phyloP scores from a whole-genome alignment of 2,113 vertebrate genomes.

The Eudyptes chrysolophus region DNA sequence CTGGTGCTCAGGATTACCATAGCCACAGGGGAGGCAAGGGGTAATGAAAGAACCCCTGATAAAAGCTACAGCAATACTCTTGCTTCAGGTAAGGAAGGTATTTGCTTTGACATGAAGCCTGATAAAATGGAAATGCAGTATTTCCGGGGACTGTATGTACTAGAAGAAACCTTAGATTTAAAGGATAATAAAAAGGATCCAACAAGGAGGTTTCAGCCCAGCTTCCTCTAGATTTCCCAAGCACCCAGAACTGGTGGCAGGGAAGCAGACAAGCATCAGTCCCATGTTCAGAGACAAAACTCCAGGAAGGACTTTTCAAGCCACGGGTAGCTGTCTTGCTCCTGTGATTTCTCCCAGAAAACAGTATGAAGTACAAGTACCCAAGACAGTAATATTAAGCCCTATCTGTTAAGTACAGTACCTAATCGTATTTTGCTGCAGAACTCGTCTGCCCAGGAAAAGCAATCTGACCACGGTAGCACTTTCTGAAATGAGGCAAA shows the following conservation, averaged over 20 bases:
- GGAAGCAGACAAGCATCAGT: not conserved
- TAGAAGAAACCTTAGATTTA: not conserved
- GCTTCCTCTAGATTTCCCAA: not conserved
- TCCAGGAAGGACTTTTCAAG: not conserved
- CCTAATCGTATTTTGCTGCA: constrained; percentile 81
- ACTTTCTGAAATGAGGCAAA: constrained; percentile 91
- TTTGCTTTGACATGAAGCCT: not conserved
- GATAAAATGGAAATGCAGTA: not conserved
- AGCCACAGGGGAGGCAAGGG: not conserved
- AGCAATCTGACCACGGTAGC: constrained; percentile 86
- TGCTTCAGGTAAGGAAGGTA: not conserved
- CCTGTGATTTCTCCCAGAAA: not conserved
- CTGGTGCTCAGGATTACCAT: not conserved
- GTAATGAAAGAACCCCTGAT: not conserved
- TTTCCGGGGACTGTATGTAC: not conserved
- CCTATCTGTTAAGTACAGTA: constrained; percentile 29
- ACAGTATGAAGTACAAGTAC: not conserved
- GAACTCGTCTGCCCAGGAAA: constrained; percentile 72
- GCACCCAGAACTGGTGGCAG: not conserved
- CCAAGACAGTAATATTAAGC: not conserved
- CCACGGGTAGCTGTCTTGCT: accelerated
- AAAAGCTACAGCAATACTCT: not conserved
- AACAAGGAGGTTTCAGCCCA: not conserved
- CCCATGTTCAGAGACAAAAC: not conserved
- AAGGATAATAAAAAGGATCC: not conserved